phyloP scores from a whole-genome alignment of 1,140 invertebrate species.

The Bombus sibiricus region DNA sequence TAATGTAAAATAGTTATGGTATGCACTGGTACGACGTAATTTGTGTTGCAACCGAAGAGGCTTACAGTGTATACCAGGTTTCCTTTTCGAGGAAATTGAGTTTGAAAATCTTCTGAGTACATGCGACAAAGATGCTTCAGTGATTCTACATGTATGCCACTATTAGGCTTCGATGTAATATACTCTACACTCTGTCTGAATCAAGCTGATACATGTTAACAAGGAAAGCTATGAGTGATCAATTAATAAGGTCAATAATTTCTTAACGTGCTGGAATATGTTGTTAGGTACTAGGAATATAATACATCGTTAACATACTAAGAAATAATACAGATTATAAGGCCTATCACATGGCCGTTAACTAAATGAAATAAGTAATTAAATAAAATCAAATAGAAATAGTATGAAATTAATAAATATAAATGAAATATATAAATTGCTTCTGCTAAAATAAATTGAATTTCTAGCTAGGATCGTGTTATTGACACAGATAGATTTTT shows the following conservation, averaged over 20 bases:
- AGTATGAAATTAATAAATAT: too few relatives aligned
- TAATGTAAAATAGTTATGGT: background rate
- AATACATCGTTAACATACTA: background rate
- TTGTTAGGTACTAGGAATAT: background rate
- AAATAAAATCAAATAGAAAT: too few relatives aligned
- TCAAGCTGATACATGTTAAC: background rate
- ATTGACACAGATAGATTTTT: too few relatives aligned
- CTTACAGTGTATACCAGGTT: background rate
- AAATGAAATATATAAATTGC: too few relatives aligned
- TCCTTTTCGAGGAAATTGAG: background rate
- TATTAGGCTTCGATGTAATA: background rate
- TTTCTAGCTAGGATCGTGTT: too few relatives aligned
- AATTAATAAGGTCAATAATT: constrained; percentile 2
- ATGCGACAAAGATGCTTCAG: background rate
- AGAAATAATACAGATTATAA: too few relatives aligned
- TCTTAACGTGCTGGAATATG: background rate
- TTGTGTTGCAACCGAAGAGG: background rate
- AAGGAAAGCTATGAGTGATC: background rate
- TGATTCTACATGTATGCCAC: background rate
- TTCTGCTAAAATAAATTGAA: too few relatives aligned
- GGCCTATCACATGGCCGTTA: too few relatives aligned
- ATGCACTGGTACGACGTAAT: background rate
- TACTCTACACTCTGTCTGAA: background rate
- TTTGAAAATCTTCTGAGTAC: constrained; percentile 1
- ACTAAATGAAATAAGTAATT: too few relatives aligned